A percentile compares a stretch with the other conserved stretches of the same genome.
Evolutionary conservation across 2,888 invertebrate genomes (phyloP).

Genomic region (Pammene aurita): DNA sequence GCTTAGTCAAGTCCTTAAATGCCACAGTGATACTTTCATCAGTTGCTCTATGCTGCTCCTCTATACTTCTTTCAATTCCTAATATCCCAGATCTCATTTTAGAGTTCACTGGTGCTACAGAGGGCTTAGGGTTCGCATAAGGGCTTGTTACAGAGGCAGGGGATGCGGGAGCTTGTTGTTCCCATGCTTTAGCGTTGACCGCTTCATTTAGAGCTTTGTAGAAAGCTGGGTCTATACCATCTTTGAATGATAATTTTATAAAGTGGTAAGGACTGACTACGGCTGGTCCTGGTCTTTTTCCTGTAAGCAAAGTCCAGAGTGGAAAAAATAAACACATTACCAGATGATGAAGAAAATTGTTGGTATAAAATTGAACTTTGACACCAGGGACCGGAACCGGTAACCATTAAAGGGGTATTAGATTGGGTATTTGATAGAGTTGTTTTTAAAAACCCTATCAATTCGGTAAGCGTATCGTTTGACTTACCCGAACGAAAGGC

Average conservation of each 20-base stretch:
- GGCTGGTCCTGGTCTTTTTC: slow-evolving; percentile 89
- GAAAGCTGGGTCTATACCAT: slow-evolving; percentile 88
- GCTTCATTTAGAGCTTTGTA: slow-evolving; percentile 85
- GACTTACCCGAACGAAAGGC: too few relatives aligned
- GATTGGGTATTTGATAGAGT: too few relatives aligned
- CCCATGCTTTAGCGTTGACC: slow-evolving; percentile 86
- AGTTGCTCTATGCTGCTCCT: slow-evolving; percentile 94
- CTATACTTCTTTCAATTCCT: slow-evolving; percentile 96
- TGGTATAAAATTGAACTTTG: too few relatives aligned
- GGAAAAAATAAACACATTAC: slow-evolving; percentile 8
- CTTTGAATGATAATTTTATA: slow-evolving; percentile 93
- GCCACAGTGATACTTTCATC: slow-evolving; percentile 96
- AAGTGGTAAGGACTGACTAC: slow-evolving; percentile 87
- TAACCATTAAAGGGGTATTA: too few relatives aligned
- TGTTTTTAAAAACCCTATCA: too few relatives aligned
- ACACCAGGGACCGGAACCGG: too few relatives aligned
- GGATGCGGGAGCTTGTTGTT: slow-evolving; percentile 64
- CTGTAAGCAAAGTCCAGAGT: slow-evolving; percentile 56
- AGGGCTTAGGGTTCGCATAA: slow-evolving; percentile 55
- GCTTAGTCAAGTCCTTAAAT: slow-evolving; percentile 96
- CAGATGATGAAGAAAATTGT: not conserved
- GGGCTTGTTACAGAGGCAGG: slow-evolving; percentile 52
- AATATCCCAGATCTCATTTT: slow-evolving; percentile 94
- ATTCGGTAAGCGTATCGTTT: too few relatives aligned
- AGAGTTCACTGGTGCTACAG: slow-evolving; percentile 73